Conservation (phyloP, 2,113 vertebrate species). For the human (Homo sapiens) region GRCh38 chr11:100306001-100306500, state of each 20-base stretch:
- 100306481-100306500: conserved; percentile 71
- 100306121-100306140: background rate
- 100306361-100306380: conserved; percentile 53
- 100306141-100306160: background rate
- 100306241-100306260: background rate
- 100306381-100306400: conserved; percentile 53
- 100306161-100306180: background rate
- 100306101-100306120: background rate
- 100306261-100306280: background rate
- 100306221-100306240: background rate
- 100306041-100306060: background rate
- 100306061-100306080: background rate
- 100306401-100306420: conserved; percentile 79
- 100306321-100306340: conserved; percentile 46
- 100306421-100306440: conserved; percentile 77
- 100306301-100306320: conserved; percentile 51
- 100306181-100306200: background rate
- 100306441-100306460: conserved; percentile 81
- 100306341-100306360: conserved; percentile 69
- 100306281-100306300: conserved; percentile 50
- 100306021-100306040: no score
- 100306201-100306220: conserved; percentile 17
- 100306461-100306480: conserved; percentile 77
- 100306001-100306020: no score
- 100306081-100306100: background rate